Base-by-base conservation (phyloP, 2,113 vertebrate species). In the Corythornis cristatus region DNA sequence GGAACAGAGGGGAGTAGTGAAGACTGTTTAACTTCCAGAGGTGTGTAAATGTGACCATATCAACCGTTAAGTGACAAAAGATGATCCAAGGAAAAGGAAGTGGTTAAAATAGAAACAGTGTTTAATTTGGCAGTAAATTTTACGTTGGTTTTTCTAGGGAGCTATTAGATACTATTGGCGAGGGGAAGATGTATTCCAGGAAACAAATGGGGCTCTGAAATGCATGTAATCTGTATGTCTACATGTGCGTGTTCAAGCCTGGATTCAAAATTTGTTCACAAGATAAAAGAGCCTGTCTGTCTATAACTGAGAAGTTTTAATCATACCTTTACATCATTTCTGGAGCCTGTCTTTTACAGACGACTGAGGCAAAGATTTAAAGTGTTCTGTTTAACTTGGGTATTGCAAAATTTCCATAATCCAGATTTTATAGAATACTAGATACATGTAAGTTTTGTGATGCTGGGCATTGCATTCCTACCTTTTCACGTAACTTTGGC, bases 71-170 rank as follows among this genome's bases (percentile, higher is more conserved):
- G 26, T 89, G 78, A 33, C 65, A 37, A 74, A 73, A 80, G 43
- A 22, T 77, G 76, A 8, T 95, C n/a, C 14, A 37, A 51, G 53
- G 43, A 35, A 93, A 91, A 82, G 78, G 43, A 85, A 72, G 29
- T 65, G 75, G 66, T 87, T 78, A 68, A 64, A 28, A 19, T 91
- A 40, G n/a, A 80, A 85, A 48, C 11, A 71, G 3, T 84, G 31
- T 82, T 82, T 78, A 82, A 85, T 89, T 94, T 93, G 88, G 58
- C 58, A 79, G 35, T 83, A 33, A 62, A 26, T 75, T 58, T 62
- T 25, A 37, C 64, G 22, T 43, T 76, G 21, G 9, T 72, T 26
- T 68, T 91, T 79, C 35, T 56, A 53, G 35, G 57, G 62, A 79
- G 18, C 18, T 75, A 13, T 64, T 82, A 79, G 21, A 6, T 78